Conservation (phyloP, 2,113 vertebrate species). For the Lathamus discolor region DNA sequence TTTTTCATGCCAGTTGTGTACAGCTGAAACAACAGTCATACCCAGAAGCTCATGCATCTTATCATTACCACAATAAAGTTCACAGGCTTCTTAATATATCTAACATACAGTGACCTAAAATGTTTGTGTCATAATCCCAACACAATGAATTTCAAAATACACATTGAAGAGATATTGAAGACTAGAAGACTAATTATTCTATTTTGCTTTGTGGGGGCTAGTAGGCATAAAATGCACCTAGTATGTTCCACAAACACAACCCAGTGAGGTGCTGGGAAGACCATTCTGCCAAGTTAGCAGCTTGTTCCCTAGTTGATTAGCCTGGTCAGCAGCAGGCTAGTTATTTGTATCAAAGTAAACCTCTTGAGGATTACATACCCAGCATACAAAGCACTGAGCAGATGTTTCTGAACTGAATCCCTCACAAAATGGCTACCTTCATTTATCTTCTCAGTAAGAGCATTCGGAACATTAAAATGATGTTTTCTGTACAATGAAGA, state of each 20-base stretch:
- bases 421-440: neutral
- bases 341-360: neutral
- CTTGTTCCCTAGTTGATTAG: neutral
- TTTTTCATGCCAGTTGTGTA: neutral
- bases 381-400: neutral
- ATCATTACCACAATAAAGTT: neutral
- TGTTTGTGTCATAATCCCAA: neutral
- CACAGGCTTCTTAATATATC: neutral
- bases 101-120: neutral
- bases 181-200: neutral
- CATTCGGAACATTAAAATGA: neutral
- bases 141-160: neutral
- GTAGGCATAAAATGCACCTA: neutral
- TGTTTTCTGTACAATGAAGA: neutral
- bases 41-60: neutral
- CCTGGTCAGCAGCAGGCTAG: neutral
- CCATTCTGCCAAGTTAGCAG: neutral
- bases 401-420: neutral
- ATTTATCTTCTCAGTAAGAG: neutral
- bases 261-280: neutral
- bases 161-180: neutral
- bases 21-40: neutral
- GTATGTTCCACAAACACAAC: accelerated
- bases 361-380: neutral
- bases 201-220: neutral